Percentiles rank a stretch among this genome's conserved stretches.
These are phyloP conservation scores for Orthosia gothica DNA, from an alignment of 2,888 invertebrate species.

Conservation along the genomic window DNA sequence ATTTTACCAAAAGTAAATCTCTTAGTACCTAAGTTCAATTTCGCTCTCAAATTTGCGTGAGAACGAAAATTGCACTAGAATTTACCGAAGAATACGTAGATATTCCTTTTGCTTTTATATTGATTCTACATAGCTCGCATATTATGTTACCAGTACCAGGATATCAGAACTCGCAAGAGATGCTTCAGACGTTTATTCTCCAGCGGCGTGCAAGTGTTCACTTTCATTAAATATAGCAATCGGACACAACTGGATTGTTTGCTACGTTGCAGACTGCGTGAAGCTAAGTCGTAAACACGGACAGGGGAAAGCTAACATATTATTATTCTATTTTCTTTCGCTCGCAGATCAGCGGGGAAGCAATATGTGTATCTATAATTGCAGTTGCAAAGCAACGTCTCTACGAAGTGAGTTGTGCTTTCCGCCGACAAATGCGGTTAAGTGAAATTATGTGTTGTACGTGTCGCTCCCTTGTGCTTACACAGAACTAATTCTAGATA, in stretches of 20 bases:
- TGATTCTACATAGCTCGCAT: conserved; percentile 35
- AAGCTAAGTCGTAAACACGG: conserved; percentile 29
- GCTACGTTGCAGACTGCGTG: conserved; percentile 10
- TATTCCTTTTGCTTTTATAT: conserved; percentile 29
- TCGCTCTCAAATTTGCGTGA: conserved; percentile 59
- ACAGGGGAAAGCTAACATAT: conserved; percentile 21
- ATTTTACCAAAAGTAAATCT: conserved; percentile 63
- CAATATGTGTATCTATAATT: conserved; percentile 66
- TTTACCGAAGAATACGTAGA: conserved; percentile 29
- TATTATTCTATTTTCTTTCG: conserved; percentile 58
- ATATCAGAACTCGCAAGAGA: conserved; percentile 25
- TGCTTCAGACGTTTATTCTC: conserved; percentile 21
- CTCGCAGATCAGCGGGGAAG: conserved; percentile 43
- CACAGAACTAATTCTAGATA: conserved; percentile 70
- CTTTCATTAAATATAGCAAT: conserved; percentile 57
- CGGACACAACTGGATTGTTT: conserved; percentile 42
- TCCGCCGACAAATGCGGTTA: conserved; percentile 72
- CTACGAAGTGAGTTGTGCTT: conserved; percentile 63
- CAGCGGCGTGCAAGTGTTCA: conserved; percentile 7
- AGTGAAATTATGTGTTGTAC: conserved; percentile 77
- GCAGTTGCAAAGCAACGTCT: conserved; percentile 63
- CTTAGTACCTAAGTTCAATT: conserved; percentile 63
- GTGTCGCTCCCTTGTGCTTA: conserved; percentile 63
- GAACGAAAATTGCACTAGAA: conserved; percentile 57
- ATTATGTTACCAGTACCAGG: conserved; percentile 27